phyloP scores from a whole-genome alignment of 2,888 invertebrate species.

The Tipula vernalis region DNA sequence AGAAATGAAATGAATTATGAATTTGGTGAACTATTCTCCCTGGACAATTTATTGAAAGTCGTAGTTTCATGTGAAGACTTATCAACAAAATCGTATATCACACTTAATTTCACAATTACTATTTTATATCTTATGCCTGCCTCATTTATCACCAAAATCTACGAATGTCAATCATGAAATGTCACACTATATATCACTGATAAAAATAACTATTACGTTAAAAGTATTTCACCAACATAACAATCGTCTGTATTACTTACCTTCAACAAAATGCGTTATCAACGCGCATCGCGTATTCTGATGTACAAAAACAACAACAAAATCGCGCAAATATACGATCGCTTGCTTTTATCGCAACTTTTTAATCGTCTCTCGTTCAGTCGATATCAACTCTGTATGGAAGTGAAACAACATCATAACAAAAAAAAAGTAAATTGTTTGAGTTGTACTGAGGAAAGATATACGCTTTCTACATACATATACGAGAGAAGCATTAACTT shows the following conservation, averaged over 20 bases:
- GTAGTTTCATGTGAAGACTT: too few species aligned
- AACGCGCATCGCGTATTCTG: not conserved
- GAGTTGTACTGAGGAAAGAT: not conserved
- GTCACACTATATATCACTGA: too few species aligned
- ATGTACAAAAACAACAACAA: not conserved
- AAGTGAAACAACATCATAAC: not conserved
- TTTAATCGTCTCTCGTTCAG: not conserved
- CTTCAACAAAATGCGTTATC: not conserved
- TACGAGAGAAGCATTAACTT: not conserved
- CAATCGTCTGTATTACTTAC: not conserved
- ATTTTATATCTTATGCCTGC: too few species aligned
- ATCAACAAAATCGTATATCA: too few species aligned
- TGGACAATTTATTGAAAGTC: too few species aligned
- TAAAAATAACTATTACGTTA: too few species aligned
- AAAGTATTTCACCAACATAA: too few species aligned
- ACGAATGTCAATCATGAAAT: too few species aligned
- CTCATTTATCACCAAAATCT: too few species aligned
- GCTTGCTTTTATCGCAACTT: not conserved
- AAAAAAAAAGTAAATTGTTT: not conserved
- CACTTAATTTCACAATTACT: too few species aligned
- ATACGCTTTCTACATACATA: not conserved
- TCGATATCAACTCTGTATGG: not conserved
- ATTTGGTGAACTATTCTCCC: too few species aligned
- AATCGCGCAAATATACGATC: not conserved
- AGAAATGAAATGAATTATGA: too few species aligned